These are phyloP conservation scores for Pseudonaja textilis DNA, from an alignment of 2,113 vertebrate species.

Conservation along the genomic window DNA sequence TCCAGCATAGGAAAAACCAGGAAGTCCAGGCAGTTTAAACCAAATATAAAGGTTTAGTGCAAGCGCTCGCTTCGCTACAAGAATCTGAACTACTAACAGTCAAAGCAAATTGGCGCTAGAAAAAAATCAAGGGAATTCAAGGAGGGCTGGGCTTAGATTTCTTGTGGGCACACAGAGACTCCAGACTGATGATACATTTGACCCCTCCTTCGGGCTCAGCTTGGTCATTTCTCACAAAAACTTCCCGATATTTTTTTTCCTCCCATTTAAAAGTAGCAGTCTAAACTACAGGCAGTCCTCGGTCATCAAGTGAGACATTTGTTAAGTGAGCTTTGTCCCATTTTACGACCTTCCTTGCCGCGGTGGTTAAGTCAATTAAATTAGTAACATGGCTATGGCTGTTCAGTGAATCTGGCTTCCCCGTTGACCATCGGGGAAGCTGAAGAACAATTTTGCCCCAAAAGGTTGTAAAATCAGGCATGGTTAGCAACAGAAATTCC, in stretches of 20 bases:
- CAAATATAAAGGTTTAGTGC: not conserved
- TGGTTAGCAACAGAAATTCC: no score
- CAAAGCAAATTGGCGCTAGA: not conserved
- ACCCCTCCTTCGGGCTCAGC: not conserved
- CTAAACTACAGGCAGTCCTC: not conserved
- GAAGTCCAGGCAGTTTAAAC: not conserved
- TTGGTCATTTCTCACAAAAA: not conserved
- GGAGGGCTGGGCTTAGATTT: not conserved
- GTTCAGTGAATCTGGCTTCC: no score
- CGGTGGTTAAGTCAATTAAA: no score
- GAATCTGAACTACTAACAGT: not conserved
- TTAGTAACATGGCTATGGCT: no score
- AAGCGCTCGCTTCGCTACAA: not conserved
- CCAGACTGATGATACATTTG: not conserved
- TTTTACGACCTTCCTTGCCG: no score
- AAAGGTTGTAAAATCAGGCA: no score
- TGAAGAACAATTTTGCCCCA: no score
- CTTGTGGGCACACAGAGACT: not conserved
- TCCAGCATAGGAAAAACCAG: not conserved
- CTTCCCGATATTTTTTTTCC: not conserved
- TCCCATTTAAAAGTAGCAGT: not conserved
- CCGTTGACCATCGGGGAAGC: not conserved
- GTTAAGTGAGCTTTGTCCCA: no score
- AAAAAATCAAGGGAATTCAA: not conserved
- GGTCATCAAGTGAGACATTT: no score